Evolutionary conservation across 1,140 invertebrate genomes (phyloP).

Genomic region (Lamellibrachia luymesi): DNA sequence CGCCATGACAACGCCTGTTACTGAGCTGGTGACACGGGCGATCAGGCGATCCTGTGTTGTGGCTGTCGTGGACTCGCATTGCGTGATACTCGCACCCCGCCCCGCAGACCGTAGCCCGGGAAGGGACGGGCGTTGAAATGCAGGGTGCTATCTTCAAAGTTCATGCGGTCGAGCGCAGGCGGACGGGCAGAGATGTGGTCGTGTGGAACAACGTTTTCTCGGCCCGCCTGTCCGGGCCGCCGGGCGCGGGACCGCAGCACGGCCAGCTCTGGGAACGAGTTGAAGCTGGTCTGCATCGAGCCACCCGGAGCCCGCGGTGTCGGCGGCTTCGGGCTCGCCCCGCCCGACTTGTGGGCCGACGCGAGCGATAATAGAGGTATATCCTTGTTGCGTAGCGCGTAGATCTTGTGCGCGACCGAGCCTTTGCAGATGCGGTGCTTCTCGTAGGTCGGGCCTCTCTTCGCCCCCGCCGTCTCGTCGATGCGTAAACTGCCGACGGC

Average conservation of each 20-base stretch:
- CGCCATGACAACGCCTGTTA: not conserved
- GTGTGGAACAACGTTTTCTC: not conserved
- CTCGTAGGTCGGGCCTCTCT: slow-evolving; percentile 29
- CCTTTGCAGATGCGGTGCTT: slow-evolving; percentile 46
- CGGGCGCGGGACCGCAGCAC: not conserved
- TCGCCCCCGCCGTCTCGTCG: slow-evolving; percentile 8
- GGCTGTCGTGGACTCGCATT: not conserved
- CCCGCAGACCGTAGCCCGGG: not conserved
- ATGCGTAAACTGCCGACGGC: slow-evolving; percentile 41
- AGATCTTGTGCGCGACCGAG: slow-evolving; percentile 32
- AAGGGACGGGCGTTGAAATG: not conserved
- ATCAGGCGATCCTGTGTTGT: not conserved
- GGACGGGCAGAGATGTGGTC: not conserved
- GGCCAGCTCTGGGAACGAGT: not conserved
- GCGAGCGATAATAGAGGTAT: not conserved
- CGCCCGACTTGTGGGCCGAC: not conserved
- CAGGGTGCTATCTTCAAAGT: not conserved
- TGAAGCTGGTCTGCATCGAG: not conserved
- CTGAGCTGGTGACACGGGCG: not conserved
- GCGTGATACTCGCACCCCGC: not conserved
- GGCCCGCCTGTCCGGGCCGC: not conserved
- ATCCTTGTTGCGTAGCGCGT: slow-evolving; percentile 1
- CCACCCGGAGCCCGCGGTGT: not conserved
- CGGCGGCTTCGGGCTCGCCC: not conserved
- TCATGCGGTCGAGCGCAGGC: not conserved